These are phyloP conservation scores for Tetrao urogallus DNA, from an alignment of 2,113 vertebrate genomes.

Conservation along the genomic window DNA sequence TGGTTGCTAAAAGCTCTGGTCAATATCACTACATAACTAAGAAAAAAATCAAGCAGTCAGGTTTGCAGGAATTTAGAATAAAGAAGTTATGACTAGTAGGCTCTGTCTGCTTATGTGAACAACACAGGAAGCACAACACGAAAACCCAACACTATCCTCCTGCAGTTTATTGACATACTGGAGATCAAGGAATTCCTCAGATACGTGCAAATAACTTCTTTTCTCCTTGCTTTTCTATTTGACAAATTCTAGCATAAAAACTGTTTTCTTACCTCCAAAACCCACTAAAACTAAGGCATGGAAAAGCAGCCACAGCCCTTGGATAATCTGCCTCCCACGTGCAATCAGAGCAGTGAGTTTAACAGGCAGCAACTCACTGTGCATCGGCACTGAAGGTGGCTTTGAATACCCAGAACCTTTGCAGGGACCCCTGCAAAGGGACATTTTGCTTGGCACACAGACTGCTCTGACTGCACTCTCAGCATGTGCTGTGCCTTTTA, in stretches of 20 bases:
- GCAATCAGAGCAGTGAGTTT: not conserved
- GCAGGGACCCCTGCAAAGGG: too few species aligned
- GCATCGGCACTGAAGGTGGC: not conserved
- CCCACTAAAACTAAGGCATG: not conserved
- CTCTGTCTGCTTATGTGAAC: not conserved
- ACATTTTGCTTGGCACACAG: fast-evolving
- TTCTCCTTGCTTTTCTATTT: not conserved
- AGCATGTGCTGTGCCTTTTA: not conserved
- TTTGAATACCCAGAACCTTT: not conserved
- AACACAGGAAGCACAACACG: not conserved
- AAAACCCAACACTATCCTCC: not conserved
- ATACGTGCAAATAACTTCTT: not conserved
- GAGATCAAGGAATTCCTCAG: not conserved
- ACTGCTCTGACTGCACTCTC: not conserved
- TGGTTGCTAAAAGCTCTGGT: not conserved
- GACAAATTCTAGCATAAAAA: not conserved
- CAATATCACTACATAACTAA: not conserved
- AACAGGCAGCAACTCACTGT: not conserved
- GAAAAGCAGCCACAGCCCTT: not conserved
- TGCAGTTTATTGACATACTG: not conserved
- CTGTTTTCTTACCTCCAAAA: not conserved
- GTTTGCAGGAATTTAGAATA: not conserved
- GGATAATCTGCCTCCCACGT: not conserved
- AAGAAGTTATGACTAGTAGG: not conserved
- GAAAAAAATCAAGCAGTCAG: not conserved